Evolutionary conservation across 2,888 invertebrate species (phyloP).

Genomic region (Argyra leucocephala): DNA sequence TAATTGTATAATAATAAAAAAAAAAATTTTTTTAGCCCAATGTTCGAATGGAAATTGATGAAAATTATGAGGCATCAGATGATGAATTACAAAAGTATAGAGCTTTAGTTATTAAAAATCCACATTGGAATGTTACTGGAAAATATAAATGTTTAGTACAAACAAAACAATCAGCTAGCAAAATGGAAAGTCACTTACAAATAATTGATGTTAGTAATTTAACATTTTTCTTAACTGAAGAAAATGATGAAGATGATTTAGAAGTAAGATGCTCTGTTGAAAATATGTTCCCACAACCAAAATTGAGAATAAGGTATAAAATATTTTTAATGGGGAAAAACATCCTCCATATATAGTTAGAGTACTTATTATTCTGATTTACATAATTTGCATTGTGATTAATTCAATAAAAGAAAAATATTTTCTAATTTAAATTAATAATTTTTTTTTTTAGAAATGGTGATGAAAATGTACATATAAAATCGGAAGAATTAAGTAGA

Average conservation of each 20-base stretch:
- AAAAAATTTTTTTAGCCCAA: background rate
- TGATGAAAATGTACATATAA: constrained; percentile 7
- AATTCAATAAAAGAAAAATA: background rate
- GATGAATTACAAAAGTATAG: background rate
- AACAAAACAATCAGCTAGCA: constrained; percentile 1
- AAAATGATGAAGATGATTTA: background rate
- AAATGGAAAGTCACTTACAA: background rate
- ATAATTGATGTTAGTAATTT: constrained; percentile 7
- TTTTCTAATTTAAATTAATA: background rate
- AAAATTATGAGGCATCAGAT: background rate
- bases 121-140: background rate
- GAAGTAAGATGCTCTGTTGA: constrained; percentile 8
- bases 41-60: background rate
- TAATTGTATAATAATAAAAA: too few species aligned
- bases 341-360: background rate
- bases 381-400: background rate
- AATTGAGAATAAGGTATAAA: constrained; percentile 8
- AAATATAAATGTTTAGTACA: constrained; percentile 8
- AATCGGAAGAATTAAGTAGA: background rate
- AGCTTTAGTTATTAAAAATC: constrained; percentile 7
- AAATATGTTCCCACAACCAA: constrained; percentile 10
- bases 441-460: background rate
- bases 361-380: background rate
- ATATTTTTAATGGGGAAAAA: too few species aligned
- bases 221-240: background rate